These are phyloP conservation scores for Thalassarche chlororhynchos DNA, from an alignment of 2,113 vertebrate species.

Conservation along the genomic window DNA sequence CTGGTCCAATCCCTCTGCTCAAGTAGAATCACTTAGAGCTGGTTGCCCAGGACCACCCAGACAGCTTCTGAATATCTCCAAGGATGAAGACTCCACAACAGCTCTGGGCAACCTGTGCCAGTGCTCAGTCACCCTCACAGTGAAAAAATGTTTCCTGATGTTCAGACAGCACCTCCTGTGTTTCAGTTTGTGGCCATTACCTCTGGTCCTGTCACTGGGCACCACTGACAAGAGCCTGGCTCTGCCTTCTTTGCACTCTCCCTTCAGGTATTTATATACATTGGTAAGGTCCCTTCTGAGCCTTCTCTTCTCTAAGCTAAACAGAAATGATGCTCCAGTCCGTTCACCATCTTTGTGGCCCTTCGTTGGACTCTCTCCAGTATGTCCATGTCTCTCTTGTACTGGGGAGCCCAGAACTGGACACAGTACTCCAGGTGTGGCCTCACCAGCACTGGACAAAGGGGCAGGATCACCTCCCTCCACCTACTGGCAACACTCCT, in stretches of 20 bases:
- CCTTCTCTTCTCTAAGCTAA: neutral
- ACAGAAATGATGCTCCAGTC: neutral
- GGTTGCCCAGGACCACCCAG: neutral
- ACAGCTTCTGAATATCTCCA: neutral
- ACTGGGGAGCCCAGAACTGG: neutral
- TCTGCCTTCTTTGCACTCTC: neutral
- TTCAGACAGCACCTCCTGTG: neutral
- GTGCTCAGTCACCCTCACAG: neutral
- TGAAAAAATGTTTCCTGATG: neutral
- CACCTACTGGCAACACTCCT: neutral
- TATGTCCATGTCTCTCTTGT: neutral
- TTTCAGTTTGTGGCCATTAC: neutral
- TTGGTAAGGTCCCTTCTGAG: neutral
- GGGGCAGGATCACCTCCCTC: neutral
- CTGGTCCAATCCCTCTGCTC: neutral
- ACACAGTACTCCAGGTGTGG: neutral
- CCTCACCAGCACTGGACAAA: neutral
- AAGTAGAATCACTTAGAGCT: neutral
- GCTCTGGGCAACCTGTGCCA: neutral
- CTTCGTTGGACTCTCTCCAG: neutral
- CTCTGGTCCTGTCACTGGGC: neutral
- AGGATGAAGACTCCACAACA: neutral
- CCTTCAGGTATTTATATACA: neutral
- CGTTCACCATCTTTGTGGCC: neutral
- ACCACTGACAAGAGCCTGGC: neutral